Conservation (phyloP, 1,140 invertebrate genomes). For the Pseudomyrmex sp. region DNA sequence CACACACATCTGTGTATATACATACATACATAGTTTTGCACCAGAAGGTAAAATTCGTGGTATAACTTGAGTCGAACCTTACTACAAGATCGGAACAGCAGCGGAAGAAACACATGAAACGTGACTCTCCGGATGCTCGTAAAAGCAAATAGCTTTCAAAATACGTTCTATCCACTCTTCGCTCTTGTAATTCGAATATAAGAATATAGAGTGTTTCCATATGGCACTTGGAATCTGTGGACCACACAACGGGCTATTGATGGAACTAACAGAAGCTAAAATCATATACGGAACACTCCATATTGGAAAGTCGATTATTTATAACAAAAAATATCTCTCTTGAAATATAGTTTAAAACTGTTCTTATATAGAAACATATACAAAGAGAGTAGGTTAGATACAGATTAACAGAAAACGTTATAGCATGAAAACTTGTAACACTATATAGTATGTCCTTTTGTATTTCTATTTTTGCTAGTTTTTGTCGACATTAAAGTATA, state of each 20-base stretch:
- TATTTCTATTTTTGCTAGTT: background rate
- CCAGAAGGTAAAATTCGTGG: background rate
- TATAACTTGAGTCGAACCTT: constrained; percentile 9
- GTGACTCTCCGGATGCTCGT: constrained; percentile 23
- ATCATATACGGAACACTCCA: background rate
- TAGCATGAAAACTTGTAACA: too few relatives aligned
- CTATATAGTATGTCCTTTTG: too few relatives aligned
- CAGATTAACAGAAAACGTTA: too few relatives aligned
- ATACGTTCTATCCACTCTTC: constrained; percentile 9
- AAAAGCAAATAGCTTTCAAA: constrained; percentile 44
- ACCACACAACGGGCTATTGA: background rate
- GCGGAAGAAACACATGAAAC: constrained; percentile 18
- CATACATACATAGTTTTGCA: too few relatives aligned
- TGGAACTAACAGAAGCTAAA: background rate
- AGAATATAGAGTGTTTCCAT: constrained; percentile 7
- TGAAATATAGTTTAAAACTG: too few relatives aligned
- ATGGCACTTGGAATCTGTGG: background rate
- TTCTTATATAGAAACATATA: too few relatives aligned
- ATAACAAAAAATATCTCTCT: background rate
- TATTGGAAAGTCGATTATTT: background rate
- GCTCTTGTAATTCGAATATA: constrained; percentile 9
- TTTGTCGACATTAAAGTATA: too few relatives aligned
- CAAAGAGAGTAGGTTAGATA: too few relatives aligned
- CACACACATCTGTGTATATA: too few relatives aligned
- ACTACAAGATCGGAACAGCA: background rate